Base-by-base conservation (phyloP, 2,888 invertebrate species). In the Endotricha flammealis region DNA sequence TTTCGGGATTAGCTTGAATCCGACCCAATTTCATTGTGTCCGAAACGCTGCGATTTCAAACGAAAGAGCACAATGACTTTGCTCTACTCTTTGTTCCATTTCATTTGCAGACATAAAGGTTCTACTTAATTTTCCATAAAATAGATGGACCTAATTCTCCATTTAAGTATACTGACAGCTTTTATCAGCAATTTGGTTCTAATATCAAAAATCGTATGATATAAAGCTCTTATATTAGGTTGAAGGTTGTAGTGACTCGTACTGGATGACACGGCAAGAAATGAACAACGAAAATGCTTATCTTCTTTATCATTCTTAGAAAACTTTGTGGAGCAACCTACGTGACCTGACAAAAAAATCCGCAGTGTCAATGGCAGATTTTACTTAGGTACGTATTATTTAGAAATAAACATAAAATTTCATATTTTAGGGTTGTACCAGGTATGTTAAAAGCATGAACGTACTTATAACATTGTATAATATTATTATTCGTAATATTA, bases 1-100 rank as follows among this genome's bases (percentile, higher is more conserved):
- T 44, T 42, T 40, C 29, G 16, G 27, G 38, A 43, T 41, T 42
- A 41, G 32, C 38, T 37, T 13, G 32, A 24, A 23, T 35, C 24
- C 25, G 32, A 38, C 30, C 40, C 39, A 31, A 31, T 36, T 41
- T 30, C 35, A 40, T 46, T 43, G 36, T 35, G 32, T 12, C 9
- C 17, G 36, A 36, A 41, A 39, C 16, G 27, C 27, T 39, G 27
- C 32, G 31, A 36, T 32, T 41, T 27, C 24, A 31, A 34, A 30
- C 24, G 14, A 23, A 38, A 31, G 43, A 34, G 22, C 37, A 45
- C 43, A 42, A 44, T 42, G 37, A 29, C 35, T 25, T 29, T 12
- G 10, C 22, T 35, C 13, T 13, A 25, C 10, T 39, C 37, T 38
- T 46, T 42, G 38, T 42, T 41, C 37, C 24, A 20, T 22, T 29